Evolutionary conservation across 1,140 invertebrate genomes (phyloP).

Genomic region (Neoseiulus cucumeris): DNA sequence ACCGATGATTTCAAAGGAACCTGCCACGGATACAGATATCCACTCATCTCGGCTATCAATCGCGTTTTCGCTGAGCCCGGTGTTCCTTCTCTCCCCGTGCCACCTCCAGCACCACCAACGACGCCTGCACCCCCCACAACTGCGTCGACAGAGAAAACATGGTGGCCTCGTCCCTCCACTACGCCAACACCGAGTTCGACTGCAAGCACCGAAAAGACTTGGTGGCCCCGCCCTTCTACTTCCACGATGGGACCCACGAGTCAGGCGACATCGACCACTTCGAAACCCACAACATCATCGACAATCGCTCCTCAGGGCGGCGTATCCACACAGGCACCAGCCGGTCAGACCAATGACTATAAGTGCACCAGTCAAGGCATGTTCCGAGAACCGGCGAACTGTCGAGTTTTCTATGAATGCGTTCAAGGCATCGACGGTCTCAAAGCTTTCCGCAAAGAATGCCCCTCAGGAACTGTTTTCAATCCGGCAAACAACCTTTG

Average conservation of each 20-base stretch:
- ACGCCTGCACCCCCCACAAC: conserved; percentile 4
- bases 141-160: conserved; percentile 3
- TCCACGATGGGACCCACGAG: background rate
- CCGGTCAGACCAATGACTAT: background rate
- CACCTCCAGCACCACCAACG: conserved; percentile 11
- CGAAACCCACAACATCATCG: conserved; percentile 10
- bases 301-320: background rate
- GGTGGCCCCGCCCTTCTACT: background rate
- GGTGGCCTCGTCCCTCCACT: background rate
- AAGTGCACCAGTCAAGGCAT: conserved; percentile 15
- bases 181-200: background rate
- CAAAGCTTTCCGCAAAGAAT: conserved; percentile 13
- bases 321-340: background rate
- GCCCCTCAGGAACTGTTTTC: conserved; percentile 21
- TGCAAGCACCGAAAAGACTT: background rate
- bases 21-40: conserved; percentile 20
- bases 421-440: conserved; percentile 14
- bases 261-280: background rate
- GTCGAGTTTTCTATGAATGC: conserved; percentile 20
- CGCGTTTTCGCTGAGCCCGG: conserved; percentile 17
- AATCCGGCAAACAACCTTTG: conserved; percentile 20
- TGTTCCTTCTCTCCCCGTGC: conserved; percentile 9
- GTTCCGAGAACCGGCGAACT: conserved; percentile 18
- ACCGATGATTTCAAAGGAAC: conserved; percentile 36
- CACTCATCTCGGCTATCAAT: conserved; percentile 21